Evolutionary conservation across 2,113 vertebrate genomes (phyloP).

Genomic region (Pollachius pollachius): DNA sequence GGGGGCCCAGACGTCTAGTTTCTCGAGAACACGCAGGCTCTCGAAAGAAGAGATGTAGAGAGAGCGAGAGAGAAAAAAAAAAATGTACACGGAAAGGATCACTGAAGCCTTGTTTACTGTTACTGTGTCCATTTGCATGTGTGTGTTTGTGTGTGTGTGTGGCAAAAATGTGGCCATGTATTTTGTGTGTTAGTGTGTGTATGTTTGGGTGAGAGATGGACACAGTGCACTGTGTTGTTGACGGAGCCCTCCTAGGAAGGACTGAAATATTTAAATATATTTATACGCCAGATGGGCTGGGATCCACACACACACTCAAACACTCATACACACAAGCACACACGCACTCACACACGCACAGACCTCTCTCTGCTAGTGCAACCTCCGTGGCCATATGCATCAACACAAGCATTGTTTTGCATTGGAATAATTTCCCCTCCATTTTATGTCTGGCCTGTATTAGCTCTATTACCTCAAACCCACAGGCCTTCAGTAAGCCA

Average conservation of each 20-base stretch:
- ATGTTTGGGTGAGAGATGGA: not conserved
- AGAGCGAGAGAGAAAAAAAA: slow-evolving; percentile 24
- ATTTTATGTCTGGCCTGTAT: not conserved
- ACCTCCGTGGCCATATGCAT: not conserved
- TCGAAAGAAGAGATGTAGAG: slow-evolving; percentile 1
- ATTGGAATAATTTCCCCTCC: not conserved
- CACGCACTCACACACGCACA: slow-evolving; percentile 2
- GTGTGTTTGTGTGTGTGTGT: slow-evolving; percentile 19
- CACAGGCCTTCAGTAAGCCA: not conserved
- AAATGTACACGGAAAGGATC: slow-evolving; percentile 33
- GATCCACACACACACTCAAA: slow-evolving; percentile 5
- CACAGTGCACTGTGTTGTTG: not conserved
- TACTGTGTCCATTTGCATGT: slow-evolving; percentile 28
- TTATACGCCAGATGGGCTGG: slow-evolving; percentile 20
- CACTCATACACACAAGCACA: not conserved
- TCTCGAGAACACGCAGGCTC: not conserved
- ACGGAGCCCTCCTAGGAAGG: slow-evolving; percentile 46
- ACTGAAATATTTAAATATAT: slow-evolving; percentile 68
- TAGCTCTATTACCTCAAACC: not conserved
- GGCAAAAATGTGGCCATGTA: no score
- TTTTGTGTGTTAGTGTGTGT: not conserved
- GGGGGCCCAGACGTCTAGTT: slow-evolving; percentile 9
- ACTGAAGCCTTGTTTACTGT: slow-evolving; percentile 40
- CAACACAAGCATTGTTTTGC: not conserved
- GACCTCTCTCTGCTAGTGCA: not conserved